Percentiles rank a stretch among this genome's conserved stretches.
These are phyloP conservation scores for Pseudochirops cupreus DNA, from an alignment of 2,797 vertebrate genomes.

Conservation along the genomic window DNA sequence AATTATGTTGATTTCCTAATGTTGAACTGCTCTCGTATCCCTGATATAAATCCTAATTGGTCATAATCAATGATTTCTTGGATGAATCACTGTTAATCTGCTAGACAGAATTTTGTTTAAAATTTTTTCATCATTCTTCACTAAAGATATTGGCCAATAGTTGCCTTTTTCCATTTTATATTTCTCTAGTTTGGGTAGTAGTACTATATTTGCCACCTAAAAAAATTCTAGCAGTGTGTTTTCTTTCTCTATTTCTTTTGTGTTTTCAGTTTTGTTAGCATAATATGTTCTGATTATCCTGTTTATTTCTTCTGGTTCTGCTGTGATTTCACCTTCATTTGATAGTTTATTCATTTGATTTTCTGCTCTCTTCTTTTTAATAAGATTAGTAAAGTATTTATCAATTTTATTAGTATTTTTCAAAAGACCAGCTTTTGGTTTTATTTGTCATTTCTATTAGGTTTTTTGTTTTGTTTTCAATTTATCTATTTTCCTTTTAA, in stretches of 20 bases:
- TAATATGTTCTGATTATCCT: neutral
- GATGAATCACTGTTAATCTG: neutral
- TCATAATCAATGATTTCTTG: neutral
- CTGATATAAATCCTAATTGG: neutral
- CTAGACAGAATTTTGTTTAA: neutral
- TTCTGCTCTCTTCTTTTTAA: neutral
- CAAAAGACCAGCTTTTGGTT: neutral
- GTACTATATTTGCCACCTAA: neutral
- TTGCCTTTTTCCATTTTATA: neutral
- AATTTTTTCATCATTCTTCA: neutral
- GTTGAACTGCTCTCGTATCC: neutral
- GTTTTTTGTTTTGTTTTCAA: neutral
- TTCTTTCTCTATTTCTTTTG: neutral
- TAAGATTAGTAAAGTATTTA: neutral
- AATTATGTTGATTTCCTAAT: neutral
- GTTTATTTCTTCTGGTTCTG: neutral
- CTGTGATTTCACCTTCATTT: neutral
- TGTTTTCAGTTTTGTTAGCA: neutral
- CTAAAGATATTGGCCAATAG: neutral
- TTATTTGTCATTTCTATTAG: neutral
- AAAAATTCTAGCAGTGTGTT: neutral
- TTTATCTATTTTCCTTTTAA: neutral
- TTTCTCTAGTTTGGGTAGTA: neutral
- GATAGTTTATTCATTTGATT: neutral
- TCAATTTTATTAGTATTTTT: neutral